A percentile compares a stretch with the other conserved stretches of the same genome.
Evolutionary conservation across 2,888 invertebrate genomes (phyloP).

Genomic region (Drosophila peninsularis): DNA sequence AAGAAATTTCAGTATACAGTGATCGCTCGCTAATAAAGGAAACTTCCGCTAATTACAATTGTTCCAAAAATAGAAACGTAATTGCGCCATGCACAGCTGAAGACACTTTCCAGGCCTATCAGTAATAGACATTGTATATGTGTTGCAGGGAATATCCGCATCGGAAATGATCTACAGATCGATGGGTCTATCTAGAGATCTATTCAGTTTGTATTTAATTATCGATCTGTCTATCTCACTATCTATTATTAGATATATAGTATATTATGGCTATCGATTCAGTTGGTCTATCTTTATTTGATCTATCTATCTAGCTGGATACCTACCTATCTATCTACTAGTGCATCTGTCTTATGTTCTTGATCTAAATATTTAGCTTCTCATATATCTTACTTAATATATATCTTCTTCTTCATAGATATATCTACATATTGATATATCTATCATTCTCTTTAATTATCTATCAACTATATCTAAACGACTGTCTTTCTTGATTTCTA

Average conservation of each 20-base stretch:
- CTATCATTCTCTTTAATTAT: background rate
- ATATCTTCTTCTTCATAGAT: background rate
- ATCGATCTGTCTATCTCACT: background rate
- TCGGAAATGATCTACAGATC: background rate
- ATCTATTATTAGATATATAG: background rate
- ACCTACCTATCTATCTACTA: background rate
- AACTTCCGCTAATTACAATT: constrained; percentile 7
- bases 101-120: background rate
- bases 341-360: background rate
- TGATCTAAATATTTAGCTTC: background rate
- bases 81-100: background rate
- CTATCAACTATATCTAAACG: background rate
- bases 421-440: background rate
- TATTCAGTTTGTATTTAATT: background rate
- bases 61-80: constrained; percentile 2
- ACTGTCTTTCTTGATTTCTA: background rate
- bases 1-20: constrained; percentile 16
- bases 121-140: background rate
- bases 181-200: background rate
- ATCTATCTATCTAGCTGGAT: background rate
- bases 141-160: background rate
- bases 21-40: constrained; percentile 13
- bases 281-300: background rate
- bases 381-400: background rate
- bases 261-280: background rate